A percentile compares a stretch with the other conserved stretches of the same genome.
Conservation (phyloP, 2,113 vertebrate species). For the Lepidothrix coronata region DNA sequence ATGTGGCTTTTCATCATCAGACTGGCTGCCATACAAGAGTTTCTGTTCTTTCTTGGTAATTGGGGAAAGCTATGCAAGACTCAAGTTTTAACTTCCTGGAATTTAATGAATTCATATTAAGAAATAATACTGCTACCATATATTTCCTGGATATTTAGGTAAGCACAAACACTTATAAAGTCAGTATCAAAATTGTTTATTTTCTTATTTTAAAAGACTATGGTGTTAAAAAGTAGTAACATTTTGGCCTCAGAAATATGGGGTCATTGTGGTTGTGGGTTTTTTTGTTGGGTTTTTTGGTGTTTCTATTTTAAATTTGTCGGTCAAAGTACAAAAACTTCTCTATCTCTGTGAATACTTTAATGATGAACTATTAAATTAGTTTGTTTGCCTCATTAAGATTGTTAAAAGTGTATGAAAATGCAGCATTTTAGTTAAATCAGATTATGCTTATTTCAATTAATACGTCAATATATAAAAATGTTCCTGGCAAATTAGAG, state of each 20-base stretch:
- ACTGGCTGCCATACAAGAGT: slow-evolving; percentile 43
- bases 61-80: slow-evolving; percentile 56
- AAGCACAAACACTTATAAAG: slow-evolving; percentile 58
- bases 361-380: not conserved
- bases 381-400: not conserved
- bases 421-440: not conserved
- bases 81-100: slow-evolving; percentile 46
- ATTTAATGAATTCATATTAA: slow-evolving; percentile 57
- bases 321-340: not conserved
- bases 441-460: not conserved
- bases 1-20: slow-evolving; percentile 30
- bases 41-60: slow-evolving; percentile 56
- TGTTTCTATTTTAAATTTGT: not conserved
- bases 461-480: not conserved
- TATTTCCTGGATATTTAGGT: slow-evolving; percentile 74
- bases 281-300: not conserved
- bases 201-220: slow-evolving; percentile 6
- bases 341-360: not conserved
- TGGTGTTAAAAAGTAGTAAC: not conserved
- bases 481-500: not conserved
- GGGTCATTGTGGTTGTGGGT: not conserved
- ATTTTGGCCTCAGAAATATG: not conserved
- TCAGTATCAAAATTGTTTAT: slow-evolving; percentile 21
- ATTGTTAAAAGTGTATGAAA: not conserved
- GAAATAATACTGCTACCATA: slow-evolving; percentile 1